These are phyloP conservation scores for Ochotona curzoniae DNA, from an alignment of 2,113 vertebrate genomes.

Conservation along the genomic window DNA sequence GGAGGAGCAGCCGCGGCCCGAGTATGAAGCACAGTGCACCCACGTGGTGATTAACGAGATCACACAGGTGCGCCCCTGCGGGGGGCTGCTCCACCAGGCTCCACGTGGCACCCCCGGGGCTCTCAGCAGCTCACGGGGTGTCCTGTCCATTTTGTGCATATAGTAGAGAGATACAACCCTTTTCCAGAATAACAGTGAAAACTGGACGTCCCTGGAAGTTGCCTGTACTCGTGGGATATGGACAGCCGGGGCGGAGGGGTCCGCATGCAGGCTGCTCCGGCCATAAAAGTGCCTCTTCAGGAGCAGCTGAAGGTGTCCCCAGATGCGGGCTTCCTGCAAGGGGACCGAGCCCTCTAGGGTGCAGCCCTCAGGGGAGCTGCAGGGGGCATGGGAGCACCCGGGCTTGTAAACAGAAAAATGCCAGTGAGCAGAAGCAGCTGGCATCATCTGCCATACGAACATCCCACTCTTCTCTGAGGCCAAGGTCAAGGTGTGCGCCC, in stretches of 20 bases:
- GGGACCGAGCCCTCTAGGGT: slow-evolving; percentile 35
- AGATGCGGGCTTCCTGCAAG: slow-evolving; percentile 50
- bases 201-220: too few species aligned
- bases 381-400: neutral
- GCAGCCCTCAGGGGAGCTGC: neutral
- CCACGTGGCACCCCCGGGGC: accelerated
- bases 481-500: neutral
- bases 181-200: slow-evolving; percentile 8
- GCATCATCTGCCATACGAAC: slow-evolving; percentile 24
- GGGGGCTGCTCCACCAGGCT: too few species aligned
- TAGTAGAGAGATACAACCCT: neutral
- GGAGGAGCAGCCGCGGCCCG: slow-evolving; percentile 92
- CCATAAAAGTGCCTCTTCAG: slow-evolving; percentile 37
- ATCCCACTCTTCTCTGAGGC: neutral
- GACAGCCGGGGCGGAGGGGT: neutral
- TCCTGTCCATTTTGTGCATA: neutral
- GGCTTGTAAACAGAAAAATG: slow-evolving; percentile 27
- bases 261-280: slow-evolving; percentile 18
- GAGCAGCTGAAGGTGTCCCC: slow-evolving; percentile 19
- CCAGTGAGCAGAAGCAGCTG: neutral
- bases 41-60: slow-evolving; percentile 91
- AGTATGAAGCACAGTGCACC: slow-evolving; percentile 93
- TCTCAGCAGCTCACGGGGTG: neutral
- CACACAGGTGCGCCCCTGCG: slow-evolving; percentile 84
- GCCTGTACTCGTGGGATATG: too few species aligned